A percentile compares a stretch with the other conserved stretches of the same genome.
Conservation (phyloP, 2,113 vertebrate species). For the Irena cyanogastra region DNA sequence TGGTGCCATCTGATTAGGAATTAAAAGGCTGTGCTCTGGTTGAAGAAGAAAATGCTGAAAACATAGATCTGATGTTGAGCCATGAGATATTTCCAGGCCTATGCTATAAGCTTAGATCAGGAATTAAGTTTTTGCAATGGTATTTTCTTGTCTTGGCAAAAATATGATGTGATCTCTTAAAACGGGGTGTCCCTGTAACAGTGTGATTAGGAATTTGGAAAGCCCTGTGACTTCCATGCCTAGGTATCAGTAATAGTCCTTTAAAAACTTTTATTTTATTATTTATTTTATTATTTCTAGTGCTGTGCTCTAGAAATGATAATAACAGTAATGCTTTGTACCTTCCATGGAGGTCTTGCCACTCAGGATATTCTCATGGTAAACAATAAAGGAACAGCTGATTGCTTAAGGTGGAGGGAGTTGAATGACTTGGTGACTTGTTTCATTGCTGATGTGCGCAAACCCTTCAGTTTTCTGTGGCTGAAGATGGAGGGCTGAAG, state of each 20-base stretch:
- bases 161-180: not conserved
- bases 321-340: not conserved
- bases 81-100: not conserved
- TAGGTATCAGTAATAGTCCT: not conserved
- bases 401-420: not conserved
- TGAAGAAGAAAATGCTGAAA: not conserved
- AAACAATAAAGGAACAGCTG: not conserved
- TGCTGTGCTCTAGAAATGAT: not conserved
- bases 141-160: not conserved
- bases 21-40: not conserved
- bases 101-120: not conserved
- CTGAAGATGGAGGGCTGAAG: slow-evolving; percentile 81
- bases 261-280: no score
- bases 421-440: not conserved
- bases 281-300: no score
- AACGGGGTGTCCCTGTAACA: not conserved
- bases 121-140: not conserved
- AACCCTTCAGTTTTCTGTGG: slow-evolving; percentile 79
- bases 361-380: not conserved
- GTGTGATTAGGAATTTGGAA: not conserved
- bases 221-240: not conserved
- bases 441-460: not conserved
- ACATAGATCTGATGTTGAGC: not conserved
- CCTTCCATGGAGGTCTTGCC: not conserved
- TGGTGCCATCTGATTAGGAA: not conserved